Conservation (phyloP, 2,113 vertebrate genomes). For the Ammospiza caudacuta region DNA sequence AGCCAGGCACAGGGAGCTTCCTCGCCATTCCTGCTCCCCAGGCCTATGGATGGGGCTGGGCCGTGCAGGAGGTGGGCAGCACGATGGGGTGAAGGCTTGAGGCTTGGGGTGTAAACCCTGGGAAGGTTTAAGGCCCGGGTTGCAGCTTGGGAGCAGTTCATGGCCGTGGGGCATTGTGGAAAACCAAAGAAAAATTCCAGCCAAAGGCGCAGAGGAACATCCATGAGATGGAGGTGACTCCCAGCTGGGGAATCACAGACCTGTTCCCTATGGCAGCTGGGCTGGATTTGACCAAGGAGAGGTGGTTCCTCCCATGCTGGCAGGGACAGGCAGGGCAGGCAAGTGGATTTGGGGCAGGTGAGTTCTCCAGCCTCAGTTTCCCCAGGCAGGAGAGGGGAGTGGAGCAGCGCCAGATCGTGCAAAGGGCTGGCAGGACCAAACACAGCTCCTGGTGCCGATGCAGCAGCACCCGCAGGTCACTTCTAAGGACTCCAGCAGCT, state of each 20-base stretch:
- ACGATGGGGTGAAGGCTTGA: not conserved
- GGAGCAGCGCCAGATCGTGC: rapidly evolving
- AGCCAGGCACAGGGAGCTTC: constrained; percentile 34
- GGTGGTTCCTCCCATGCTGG: not conserved
- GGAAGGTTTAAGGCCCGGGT: not conserved
- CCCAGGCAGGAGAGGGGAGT: not conserved
- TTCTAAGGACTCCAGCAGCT: not conserved
- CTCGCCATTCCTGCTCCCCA: rapidly evolving
- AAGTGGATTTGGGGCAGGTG: not conserved
- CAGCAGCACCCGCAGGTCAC: not conserved
- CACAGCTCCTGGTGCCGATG: rapidly evolving
- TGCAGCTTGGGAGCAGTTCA: not conserved
- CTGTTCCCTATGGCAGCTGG: rapidly evolving
- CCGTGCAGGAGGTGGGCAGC: rapidly evolving
- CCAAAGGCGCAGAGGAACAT: not conserved
- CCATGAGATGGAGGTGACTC: not conserved
- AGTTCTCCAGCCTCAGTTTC: not conserved
- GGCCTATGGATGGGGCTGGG: rapidly evolving
- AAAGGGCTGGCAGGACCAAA: not conserved
- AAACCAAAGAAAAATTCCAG: not conserved
- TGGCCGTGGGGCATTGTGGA: rapidly evolving
- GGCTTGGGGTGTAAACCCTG: rapidly evolving
- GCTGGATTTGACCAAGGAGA: not conserved
- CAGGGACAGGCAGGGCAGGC: not conserved
- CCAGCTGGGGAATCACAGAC: not conserved